Evolutionary conservation across 1,140 invertebrate species (phyloP), one percentile per base, ranked within the genome.

Genomic region (Halesus radiatus): DNA sequence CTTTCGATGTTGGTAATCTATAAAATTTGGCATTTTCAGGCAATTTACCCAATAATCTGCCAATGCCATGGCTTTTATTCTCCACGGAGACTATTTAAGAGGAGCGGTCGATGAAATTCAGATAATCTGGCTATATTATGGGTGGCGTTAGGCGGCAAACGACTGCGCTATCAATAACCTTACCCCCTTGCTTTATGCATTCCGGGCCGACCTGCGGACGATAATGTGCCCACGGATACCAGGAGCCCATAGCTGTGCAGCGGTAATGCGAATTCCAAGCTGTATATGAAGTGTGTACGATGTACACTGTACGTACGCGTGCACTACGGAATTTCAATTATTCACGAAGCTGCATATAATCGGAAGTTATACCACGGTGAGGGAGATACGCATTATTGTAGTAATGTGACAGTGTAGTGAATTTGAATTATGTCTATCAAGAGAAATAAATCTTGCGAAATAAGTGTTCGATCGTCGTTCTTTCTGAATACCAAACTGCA

Each of bases 121-220:
- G 50, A 54, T 56, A 54, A 66, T 66, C 62, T 29, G 15, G 16
- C 23, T n/a, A 5, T 13, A 26, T 32, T 29, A 66, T 15, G 26
- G 62, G 8, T 45, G 37, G 23, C 22, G 72, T 68, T 66, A 68
- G 74, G 52, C 72, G 60, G 76, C 68, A 75, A 76, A 80, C 58
- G 45, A 66, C 68, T 26, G 73, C 22, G 20, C 75, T 70, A 80
- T 80, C 60, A 80, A 80, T 80, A 76, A 80, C 78, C 22, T n/a
- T 60, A 37, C 74, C 74, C 74, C 18, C 15, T 45, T 45, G 37
- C 37, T 60, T 60, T 37, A 20, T 45, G 56, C 54, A 58, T 60
- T 62, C 73, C 26, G 16, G 29, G 37, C 74, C 56, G 32, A 58
- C 13, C 56, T 62, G 58, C 37, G 58, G 74, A 64, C 74, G 18